These are phyloP conservation scores for Drosophila nr. perissopoda DNA, from an alignment of 2,888 invertebrate genomes.

Conservation along the genomic window DNA sequence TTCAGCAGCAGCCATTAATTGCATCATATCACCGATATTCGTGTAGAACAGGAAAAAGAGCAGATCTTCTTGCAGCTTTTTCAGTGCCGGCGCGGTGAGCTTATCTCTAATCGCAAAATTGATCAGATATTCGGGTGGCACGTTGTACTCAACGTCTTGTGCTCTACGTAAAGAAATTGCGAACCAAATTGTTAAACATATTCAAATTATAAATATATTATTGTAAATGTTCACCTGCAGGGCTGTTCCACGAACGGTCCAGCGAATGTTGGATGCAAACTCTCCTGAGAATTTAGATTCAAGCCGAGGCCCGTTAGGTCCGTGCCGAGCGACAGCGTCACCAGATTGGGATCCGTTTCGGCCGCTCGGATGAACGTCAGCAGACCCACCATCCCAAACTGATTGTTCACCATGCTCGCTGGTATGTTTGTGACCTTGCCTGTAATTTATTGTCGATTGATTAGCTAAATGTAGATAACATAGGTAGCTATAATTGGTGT, in stretches of 20 bases:
- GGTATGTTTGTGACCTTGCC: conserved; percentile 99
- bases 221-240: conserved; percentile 87
- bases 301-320: conserved; percentile 99
- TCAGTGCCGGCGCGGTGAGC: conserved; percentile 97
- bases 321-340: conserved; percentile 98
- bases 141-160: conserved; percentile 99
- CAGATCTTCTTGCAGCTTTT: conserved; percentile 99
- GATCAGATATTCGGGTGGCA: conserved; percentile 99
- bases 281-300: conserved; percentile 99
- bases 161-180: conserved; percentile 87
- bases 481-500: not conserved
- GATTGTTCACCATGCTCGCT: conserved; percentile 99
- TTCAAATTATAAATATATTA: not conserved
- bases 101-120: conserved; percentile 98
- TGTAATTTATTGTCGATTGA: conserved; percentile 76
- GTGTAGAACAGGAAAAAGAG: conserved; percentile 99
- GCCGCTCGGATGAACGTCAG: conserved; percentile 99
- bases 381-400: conserved; percentile 99
- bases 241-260: conserved; percentile 99
- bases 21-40: conserved; percentile 98
- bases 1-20: conserved; percentile 98
- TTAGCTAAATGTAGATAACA: not conserved
- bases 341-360: conserved; percentile 98
- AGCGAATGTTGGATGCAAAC: conserved; percentile 98
- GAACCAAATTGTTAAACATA: not conserved